Evolutionary conservation across 2,888 invertebrate species (phyloP), one percentile per base, ranked within the genome.

Genomic region (Ophonus ardosiacus): DNA sequence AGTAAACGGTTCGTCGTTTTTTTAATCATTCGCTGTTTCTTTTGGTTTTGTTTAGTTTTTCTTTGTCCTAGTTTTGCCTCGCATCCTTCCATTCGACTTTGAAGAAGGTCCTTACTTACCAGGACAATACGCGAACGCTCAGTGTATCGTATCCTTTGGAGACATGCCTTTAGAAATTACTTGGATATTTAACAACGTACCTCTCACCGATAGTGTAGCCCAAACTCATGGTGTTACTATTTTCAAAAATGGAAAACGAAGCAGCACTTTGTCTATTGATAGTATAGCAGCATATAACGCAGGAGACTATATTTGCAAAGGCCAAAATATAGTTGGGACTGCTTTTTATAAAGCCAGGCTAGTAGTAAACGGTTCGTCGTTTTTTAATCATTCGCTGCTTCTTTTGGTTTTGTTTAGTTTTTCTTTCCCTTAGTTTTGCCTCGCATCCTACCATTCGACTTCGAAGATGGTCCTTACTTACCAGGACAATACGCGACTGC

Each of bases 201-300:
- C 89, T 83, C 87, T 88, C 15, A 84, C 65, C 0, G 63, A 86
- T 88, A 68, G 87, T 86, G 63, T 88, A 90, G 84, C 88, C 87
- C 24, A 87, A 85, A 85, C 86, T 87, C 84, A 89, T 87, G 93
- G 93, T 89, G 93, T 94, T 88, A 91, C 91, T 57, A 93, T 93
- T 81, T 92, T 92, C 88, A 92, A 92, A 88, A 90, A 93, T 87
- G 93, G 93, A 86, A 91, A 92, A 81, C 93, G 95, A 88, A 94
- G 94, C 88, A 94, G 94, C 87, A 92, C 94, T 88, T 93, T 96
- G 87, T 94, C 94, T 89, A 95, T 96, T 90, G 93, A 94, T 89
- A 92, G 94, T 80, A 94, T 95, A 89, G 93, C 93, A 89, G 93
- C 94, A 81, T 93, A 93, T 87, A 94, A 94, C 88, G 93, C 93